Evolutionary conservation across 2,888 invertebrate genomes (phyloP).

Genomic region (Horisme vitalbata): DNA sequence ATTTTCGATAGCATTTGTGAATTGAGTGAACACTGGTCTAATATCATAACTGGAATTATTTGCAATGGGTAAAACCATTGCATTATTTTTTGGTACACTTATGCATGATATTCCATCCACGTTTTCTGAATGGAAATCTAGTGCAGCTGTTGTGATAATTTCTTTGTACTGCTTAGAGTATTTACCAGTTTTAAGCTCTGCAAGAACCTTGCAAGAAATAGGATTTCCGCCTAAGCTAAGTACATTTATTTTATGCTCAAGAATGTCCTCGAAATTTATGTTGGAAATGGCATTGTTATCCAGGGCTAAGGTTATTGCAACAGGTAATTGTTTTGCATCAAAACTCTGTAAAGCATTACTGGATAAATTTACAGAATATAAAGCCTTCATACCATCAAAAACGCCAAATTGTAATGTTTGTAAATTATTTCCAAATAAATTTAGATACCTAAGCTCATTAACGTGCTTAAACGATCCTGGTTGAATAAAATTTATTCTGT

Average conservation of each 20-base stretch:
- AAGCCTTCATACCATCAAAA: constrained; percentile 30
- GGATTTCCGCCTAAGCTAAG: constrained; percentile 35
- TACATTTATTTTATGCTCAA: constrained; percentile 13
- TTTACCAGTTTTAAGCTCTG: constrained; percentile 24
- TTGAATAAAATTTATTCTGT: constrained; percentile 32
- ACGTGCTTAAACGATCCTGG: constrained; percentile 34
- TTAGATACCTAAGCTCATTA: constrained; percentile 19
- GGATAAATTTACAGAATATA: constrained; percentile 29
- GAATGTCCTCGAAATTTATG: constrained; percentile 26
- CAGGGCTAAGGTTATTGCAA: constrained; percentile 19
- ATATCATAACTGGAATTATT: constrained; percentile 21
- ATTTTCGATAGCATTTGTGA: constrained; percentile 21
- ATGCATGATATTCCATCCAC: constrained; percentile 32
- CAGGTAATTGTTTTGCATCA: constrained; percentile 29
- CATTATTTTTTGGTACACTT: constrained; percentile 3
- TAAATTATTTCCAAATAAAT: constrained; percentile 30
- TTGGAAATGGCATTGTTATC: constrained; percentile 32
- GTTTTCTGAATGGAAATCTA: constrained; percentile 31
- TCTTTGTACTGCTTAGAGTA: constrained; percentile 17
- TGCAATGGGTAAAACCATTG: background rate
- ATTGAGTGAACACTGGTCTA: constrained; percentile 20
- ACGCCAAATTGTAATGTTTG: constrained; percentile 31
- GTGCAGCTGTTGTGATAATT: constrained; percentile 14
- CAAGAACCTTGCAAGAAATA: constrained; percentile 32
- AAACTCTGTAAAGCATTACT: constrained; percentile 29